Percentiles rank a stretch among this genome's conserved stretches.
These are phyloP conservation scores for Enteromius afrohamiltoni DNA, from an alignment of 2,797 vertebrate species.

Conservation along the genomic window DNA sequence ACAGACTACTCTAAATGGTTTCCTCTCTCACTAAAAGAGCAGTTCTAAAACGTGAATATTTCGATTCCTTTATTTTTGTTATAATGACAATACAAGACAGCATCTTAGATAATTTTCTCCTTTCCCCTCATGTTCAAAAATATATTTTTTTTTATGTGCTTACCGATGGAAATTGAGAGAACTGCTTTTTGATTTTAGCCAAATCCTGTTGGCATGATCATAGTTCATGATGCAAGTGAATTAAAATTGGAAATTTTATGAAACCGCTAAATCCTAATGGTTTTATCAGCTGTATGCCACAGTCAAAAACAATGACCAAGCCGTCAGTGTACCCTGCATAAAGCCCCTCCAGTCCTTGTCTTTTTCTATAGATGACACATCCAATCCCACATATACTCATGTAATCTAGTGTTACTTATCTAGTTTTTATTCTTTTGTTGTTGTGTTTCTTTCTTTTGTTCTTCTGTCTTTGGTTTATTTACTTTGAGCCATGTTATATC, in stretches of 20 bases:
- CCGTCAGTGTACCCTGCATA: slow-evolving; percentile 32
- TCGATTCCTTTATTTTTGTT: neutral
- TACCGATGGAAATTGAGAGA: neutral
- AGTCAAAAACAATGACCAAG: slow-evolving; percentile 42
- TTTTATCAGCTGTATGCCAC: slow-evolving; percentile 32
- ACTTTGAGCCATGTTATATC: slow-evolving; percentile 85
- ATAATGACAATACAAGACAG: slow-evolving; percentile 10
- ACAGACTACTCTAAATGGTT: slow-evolving; percentile 6
- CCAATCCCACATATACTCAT: slow-evolving; percentile 69
- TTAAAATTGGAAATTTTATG: neutral
- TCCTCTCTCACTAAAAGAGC: slow-evolving; percentile 1
- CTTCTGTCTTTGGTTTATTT: slow-evolving; percentile 74
- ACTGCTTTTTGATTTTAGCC: slow-evolving; percentile 11
- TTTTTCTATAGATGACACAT: slow-evolving; percentile 63
- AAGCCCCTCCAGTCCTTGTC: slow-evolving; percentile 49
- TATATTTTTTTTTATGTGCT: neutral
- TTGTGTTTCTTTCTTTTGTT: slow-evolving; percentile 57
- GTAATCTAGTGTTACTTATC: slow-evolving; percentile 73
- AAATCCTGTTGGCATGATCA: slow-evolving; percentile 14
- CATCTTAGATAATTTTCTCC: neutral
- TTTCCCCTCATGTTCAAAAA: slow-evolving; percentile 1
- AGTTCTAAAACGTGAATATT: neutral
- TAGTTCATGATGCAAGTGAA: neutral
- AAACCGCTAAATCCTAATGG: neutral
- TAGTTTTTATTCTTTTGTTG: slow-evolving; percentile 74